Evolutionary conservation across 1,140 invertebrate species (phyloP).

Genomic region (Tigriopus japonicus): DNA sequence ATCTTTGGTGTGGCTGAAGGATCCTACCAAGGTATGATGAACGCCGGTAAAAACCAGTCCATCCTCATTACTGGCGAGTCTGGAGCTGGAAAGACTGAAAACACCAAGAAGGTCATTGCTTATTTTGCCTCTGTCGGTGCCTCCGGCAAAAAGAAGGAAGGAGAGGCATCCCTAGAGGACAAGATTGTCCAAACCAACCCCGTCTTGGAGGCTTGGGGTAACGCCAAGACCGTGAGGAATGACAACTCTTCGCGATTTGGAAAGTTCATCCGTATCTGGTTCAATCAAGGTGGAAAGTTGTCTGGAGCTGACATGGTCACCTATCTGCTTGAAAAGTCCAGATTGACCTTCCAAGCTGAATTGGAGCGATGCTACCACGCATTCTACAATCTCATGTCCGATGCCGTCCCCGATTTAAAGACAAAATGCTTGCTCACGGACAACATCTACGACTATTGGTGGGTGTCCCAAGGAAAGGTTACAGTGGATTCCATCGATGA

Average conservation of each 20-base stretch:
- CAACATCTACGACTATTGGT: slow-evolving; percentile 52
- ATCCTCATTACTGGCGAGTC: slow-evolving; percentile 51
- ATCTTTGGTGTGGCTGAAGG: slow-evolving; percentile 41
- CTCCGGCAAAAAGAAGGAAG: slow-evolving; percentile 42
- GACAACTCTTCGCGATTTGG: slow-evolving; percentile 99
- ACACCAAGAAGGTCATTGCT: slow-evolving; percentile 36
- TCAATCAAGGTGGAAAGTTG: slow-evolving; percentile 94
- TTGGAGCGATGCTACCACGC: slow-evolving; percentile 99
- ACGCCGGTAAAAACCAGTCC: slow-evolving; percentile 92
- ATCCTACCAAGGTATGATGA: slow-evolving; percentile 38
- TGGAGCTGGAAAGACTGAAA: slow-evolving; percentile 38
- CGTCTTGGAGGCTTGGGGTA: slow-evolving; percentile 98
- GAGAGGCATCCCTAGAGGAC: slow-evolving; percentile 16
- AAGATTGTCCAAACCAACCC: slow-evolving; percentile 53
- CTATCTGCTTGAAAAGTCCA: slow-evolving; percentile 98
- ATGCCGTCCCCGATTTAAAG: slow-evolving; percentile 51
- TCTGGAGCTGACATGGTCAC: slow-evolving; percentile 99
- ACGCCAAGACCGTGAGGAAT: slow-evolving; percentile 98
- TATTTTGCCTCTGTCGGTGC: slow-evolving; percentile 30
- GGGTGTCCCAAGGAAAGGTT: slow-evolving; percentile 72
- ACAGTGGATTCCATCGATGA: slow-evolving; percentile 92
- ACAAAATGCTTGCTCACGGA: slow-evolving; percentile 62
- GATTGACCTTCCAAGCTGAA: slow-evolving; percentile 97
- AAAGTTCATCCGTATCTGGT: slow-evolving; percentile 99
- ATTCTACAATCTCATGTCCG: slow-evolving; percentile 99